These are phyloP conservation scores for Sylvia atricapilla DNA, from an alignment of 2,113 vertebrate species.

Conservation along the genomic window DNA sequence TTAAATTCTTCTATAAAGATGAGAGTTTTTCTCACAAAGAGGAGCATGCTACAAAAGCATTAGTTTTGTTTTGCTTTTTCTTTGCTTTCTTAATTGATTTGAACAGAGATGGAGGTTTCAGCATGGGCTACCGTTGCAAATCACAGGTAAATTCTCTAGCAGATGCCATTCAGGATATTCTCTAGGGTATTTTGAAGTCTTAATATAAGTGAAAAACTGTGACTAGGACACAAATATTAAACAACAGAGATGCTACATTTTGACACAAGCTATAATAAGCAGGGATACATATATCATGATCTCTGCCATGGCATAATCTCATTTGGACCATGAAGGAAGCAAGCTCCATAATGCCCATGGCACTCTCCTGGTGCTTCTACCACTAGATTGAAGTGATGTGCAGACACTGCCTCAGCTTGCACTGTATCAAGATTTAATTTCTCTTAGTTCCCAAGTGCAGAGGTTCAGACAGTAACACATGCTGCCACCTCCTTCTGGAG, in stretches of 20 bases:
- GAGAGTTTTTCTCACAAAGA: not conserved
- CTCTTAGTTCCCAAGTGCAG: not conserved
- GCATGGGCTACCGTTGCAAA: not conserved
- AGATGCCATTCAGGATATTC: not conserved
- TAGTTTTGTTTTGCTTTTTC: not conserved
- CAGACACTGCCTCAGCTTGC: not conserved
- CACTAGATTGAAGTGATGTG: not conserved
- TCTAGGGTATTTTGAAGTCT: not conserved
- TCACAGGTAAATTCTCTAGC: not conserved
- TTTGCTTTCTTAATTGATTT: not conserved
- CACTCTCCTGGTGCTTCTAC: not conserved
- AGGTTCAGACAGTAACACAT: not conserved
- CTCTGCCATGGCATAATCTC: not conserved
- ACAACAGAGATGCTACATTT: not conserved
- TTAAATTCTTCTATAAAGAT: not conserved
- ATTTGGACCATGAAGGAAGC: not conserved
- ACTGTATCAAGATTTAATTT: not conserved
- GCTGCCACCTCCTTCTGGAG: not conserved
- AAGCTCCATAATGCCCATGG: not conserved
- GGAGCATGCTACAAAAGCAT: not conserved
- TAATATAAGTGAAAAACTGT: not conserved
- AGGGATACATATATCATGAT: not conserved
- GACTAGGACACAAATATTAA: not conserved
- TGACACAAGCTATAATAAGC: not conserved
- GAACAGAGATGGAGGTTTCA: not conserved